Evolutionary conservation across 1,140 invertebrate species (phyloP), one percentile per base, ranked within the genome.

Genomic region (Drosophila pseudoobscura): DNA sequence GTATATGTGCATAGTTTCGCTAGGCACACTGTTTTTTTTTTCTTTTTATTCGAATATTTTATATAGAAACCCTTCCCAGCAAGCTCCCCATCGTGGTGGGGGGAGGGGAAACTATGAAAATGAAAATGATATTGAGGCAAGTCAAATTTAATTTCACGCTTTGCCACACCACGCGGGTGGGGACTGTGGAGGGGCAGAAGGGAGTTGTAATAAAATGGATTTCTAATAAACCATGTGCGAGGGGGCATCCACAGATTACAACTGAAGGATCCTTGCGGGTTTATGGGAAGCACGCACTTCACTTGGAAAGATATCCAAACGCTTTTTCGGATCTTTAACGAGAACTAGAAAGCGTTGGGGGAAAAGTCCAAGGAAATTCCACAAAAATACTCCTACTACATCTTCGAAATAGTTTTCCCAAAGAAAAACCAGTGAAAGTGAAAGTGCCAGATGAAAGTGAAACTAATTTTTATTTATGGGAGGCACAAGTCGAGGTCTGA

Each of bases 141-240:
- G 71, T 82, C 76, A 89, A 90, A 90, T 90, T 90, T 90, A 90
- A 90, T 90, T 90, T 90, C 87, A 90, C 87, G 87, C 80, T 82
- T 74, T 77, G 78, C 64, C 69, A 31, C 20, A 39, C 61, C 54
- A 39, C 47, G 53, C 47, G 69, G 43, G 20, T 20, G 71, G 35
- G 11, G 31, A 9, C 3, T 9, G 31, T 5, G 7, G 29, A 6
- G 7, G 29, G 7, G 6, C 4, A 54, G 64, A 58, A 58, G 68
- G 43, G 39, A 69, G 13, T 49, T 26, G 17, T 56, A 63, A 72
- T 54, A 80, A 71, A 75, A 59, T 50, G 54, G 75, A 80, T 71
- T 77, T 65, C 66, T 55, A 72, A 71, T 57, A 78, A 75, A 61
- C 41, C 43, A 60, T 35, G 15, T 20, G 13, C 17, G 61, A 31